phyloP scores from a whole-genome alignment of 2,888 invertebrate species.

The Nematopogon swammerdamellus region DNA sequence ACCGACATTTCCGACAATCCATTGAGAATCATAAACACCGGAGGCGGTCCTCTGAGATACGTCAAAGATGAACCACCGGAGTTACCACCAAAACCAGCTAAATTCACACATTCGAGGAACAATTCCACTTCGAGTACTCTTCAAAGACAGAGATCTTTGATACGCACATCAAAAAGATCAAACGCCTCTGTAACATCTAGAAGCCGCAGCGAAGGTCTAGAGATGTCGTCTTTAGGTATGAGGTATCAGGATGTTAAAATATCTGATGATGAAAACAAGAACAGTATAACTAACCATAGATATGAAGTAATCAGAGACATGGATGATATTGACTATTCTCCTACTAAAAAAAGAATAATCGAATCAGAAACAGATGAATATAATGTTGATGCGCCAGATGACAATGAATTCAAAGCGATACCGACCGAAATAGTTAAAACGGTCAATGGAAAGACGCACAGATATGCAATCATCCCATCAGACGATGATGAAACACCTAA shows the following conservation, averaged over 20 bases:
- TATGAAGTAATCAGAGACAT: slow-evolving; percentile 55
- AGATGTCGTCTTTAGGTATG: slow-evolving; percentile 41
- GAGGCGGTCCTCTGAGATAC: slow-evolving; percentile 16
- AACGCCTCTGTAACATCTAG: slow-evolving; percentile 27
- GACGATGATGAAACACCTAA: slow-evolving; percentile 49
- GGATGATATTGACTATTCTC: slow-evolving; percentile 41
- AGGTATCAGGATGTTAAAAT: slow-evolving; percentile 32
- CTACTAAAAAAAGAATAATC: slow-evolving; percentile 46
- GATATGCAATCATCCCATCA: slow-evolving; percentile 59
- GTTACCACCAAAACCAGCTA: slow-evolving; percentile 40
- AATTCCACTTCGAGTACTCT: slow-evolving; percentile 21
- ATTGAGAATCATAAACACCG: slow-evolving; percentile 31
- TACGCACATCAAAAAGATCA: slow-evolving; percentile 47
- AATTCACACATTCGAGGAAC: slow-evolving; percentile 25
- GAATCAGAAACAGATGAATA: slow-evolving; percentile 45
- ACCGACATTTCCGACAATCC: slow-evolving; percentile 51
- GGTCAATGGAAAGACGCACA: slow-evolving; percentile 55
- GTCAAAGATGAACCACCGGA: slow-evolving; percentile 38
- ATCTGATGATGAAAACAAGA: slow-evolving; percentile 33
- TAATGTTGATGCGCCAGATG: slow-evolving; percentile 54
- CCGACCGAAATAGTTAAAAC: slow-evolving; percentile 60
- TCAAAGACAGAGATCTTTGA: slow-evolving; percentile 41
- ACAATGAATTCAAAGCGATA: slow-evolving; percentile 53
- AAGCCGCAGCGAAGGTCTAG: slow-evolving; percentile 40
- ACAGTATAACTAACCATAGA: slow-evolving; percentile 36